A percentile compares a stretch with the other conserved stretches of the same genome.
These are phyloP conservation scores for Hypsopygia costalis DNA, from an alignment of 2,888 invertebrate species.

Conservation along the genomic window DNA sequence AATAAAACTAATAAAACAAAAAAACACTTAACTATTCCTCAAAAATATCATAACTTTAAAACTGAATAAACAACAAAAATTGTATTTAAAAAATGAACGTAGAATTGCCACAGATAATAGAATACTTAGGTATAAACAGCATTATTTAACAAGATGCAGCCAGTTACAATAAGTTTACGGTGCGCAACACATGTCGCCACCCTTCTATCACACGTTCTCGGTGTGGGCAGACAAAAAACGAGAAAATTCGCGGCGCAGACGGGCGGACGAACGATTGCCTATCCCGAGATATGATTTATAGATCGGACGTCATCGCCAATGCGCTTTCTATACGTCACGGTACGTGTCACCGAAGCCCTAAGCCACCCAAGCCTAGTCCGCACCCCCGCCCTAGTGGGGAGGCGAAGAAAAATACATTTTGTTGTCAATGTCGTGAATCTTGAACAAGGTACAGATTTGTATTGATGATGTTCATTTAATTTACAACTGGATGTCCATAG, in stretches of 20 bases:
- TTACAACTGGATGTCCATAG: too few species aligned
- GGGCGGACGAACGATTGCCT: constrained; percentile 56
- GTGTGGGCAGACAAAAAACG: constrained; percentile 75
- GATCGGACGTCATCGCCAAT: constrained; percentile 73
- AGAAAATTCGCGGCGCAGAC: constrained; percentile 59
- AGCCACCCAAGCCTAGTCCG: constrained; percentile 14
- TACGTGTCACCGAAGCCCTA: constrained; percentile 46
- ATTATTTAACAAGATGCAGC: constrained; percentile 44
- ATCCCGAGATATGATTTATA: constrained; percentile 76
- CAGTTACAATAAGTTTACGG: constrained; percentile 25
- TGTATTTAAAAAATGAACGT: too few species aligned
- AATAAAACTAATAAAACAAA: too few species aligned
- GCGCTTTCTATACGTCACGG: constrained; percentile 71
- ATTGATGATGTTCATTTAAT: too few species aligned
- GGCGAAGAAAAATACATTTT: constrained; percentile 42
- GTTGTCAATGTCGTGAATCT: constrained; percentile 15
- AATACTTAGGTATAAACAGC: too few species aligned
- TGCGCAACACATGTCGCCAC: constrained; percentile 57
- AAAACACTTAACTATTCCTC: too few species aligned
- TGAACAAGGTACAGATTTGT: background rate
- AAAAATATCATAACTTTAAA: too few species aligned
- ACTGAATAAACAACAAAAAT: too few species aligned
- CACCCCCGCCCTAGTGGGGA: constrained; percentile 17
- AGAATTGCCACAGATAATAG: too few species aligned
- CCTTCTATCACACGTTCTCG: constrained; percentile 49